Base-by-base conservation (phyloP, 2,888 invertebrate genomes). In the Hemaris fuciformis region DNA sequence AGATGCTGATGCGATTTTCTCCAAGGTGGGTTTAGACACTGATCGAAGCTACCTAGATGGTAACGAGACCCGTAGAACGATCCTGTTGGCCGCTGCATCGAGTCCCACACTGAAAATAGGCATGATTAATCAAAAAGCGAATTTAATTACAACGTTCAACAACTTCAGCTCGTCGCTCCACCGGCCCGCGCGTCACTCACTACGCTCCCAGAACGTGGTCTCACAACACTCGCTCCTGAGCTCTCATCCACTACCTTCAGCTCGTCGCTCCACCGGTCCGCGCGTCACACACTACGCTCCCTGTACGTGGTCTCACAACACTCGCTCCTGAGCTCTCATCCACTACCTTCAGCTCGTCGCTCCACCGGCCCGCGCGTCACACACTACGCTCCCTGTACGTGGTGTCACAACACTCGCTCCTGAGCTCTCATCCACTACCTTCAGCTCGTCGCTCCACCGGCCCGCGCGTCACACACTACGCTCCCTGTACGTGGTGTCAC, bases 1-100 rank as follows among this genome's bases (percentile, higher is more conserved):
- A 71, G 61, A 5, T 66, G 62, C 22, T 63, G 67, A 25, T 71
- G 66, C 5, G 66, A 64, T 6, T 53, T 10, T 7, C 67, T 18
- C 77, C 73, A 74, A 0, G 77, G 71, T 0, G 66, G 60, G 8
- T 70, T 62, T 34, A 76, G 48, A 20, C 76, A 76, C 45, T 76
- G 76, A 27, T 77, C 75, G 31, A 66, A 76, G 60, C 62, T 72
- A 0, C 75, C 76, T 0, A 68, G 48, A 3, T 72, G 70, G 6
- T 56, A 56, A 8, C 57, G 15, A 1, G 71, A 62, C 0, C 70
- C 74, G 56, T 70, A 72, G 1, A 76, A 63, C 18, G 64, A 65
- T 0, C 72, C 75, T 1, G 43, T 48, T 4, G 75, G 77, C 0
- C 69, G n/a, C 4, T 70, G 67, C 66, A 75, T 76, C 2, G 75